A percentile compares a stretch with the other conserved stretches of the same genome.
Conservation (phyloP, 2,888 invertebrate species). For the Rhogogaster chlorosoma region DNA sequence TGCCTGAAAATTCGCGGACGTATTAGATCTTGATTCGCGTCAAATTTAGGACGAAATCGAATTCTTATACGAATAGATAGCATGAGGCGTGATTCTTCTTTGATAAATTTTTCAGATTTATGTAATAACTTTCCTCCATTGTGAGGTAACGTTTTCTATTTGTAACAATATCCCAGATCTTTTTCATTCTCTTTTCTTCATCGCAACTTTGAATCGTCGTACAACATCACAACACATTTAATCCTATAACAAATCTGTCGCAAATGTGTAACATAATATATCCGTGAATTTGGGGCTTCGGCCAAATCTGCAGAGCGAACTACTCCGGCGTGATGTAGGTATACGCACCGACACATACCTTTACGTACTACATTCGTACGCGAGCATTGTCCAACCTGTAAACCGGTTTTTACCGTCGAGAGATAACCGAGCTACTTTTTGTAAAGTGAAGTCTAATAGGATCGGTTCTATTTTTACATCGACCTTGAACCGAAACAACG, state of each 20-base stretch:
- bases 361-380: not conserved
- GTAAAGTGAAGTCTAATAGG: conserved; percentile 26
- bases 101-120: not conserved
- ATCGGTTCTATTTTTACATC: conserved; percentile 43
- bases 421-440: conserved; percentile 3
- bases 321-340: not conserved
- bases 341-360: not conserved
- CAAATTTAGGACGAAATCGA: not conserved
- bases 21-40: not conserved
- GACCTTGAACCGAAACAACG: conserved; percentile 40
- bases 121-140: not conserved
- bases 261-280: not conserved
- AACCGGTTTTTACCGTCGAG: conserved; percentile 44
- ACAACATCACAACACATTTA: not conserved
- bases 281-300: not conserved
- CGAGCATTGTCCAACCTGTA: conserved; percentile 42
- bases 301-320: not conserved
- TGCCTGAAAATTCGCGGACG: not conserved
- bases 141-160: not conserved
- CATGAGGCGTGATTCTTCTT: not conserved
- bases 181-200: not conserved
- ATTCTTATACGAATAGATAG: not conserved
- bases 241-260: not conserved
- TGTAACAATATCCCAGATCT: not conserved
- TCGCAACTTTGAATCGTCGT: not conserved